These are phyloP conservation scores for Paedocypris micromegethes DNA, from an alignment of 2,797 vertebrate genomes.

Conservation along the genomic window DNA sequence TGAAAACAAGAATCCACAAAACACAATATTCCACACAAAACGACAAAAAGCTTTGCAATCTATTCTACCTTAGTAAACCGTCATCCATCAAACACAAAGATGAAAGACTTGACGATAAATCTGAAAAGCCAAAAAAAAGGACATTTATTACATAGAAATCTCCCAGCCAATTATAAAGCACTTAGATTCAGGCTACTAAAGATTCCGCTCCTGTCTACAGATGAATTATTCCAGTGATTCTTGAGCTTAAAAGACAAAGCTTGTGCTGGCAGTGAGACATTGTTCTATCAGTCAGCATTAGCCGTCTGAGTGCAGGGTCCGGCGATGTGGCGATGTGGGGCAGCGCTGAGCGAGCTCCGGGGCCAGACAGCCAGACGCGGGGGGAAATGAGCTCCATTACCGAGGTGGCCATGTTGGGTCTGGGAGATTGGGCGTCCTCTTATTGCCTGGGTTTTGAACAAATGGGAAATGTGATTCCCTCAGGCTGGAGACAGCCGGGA, in stretches of 20 bases:
- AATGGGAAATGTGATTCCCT: slow-evolving; percentile 56
- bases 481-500: slow-evolving; percentile 42
- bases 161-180: background rate
- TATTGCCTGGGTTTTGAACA: slow-evolving; percentile 59
- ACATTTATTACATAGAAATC: background rate
- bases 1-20: too few species aligned
- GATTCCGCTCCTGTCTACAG: background rate
- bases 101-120: slow-evolving; percentile 19
- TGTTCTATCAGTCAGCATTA: slow-evolving; percentile 35
- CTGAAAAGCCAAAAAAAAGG: background rate
- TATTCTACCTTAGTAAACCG: slow-evolving; percentile 21
- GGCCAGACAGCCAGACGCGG: slow-evolving; percentile 31
- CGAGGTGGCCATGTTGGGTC: slow-evolving; percentile 43
- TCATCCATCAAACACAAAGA: slow-evolving; percentile 25
- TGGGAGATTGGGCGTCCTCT: slow-evolving; percentile 46
- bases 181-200: background rate
- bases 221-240: slow-evolving; percentile 2
- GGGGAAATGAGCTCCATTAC: slow-evolving; percentile 69
- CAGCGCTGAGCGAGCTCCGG: background rate
- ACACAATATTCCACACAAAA: background rate
- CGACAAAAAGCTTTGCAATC: slow-evolving; percentile 9
- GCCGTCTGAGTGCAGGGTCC: slow-evolving; percentile 16
- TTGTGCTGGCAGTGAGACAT: slow-evolving; percentile 13
- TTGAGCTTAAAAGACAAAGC: slow-evolving; percentile 14
- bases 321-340: slow-evolving; percentile 8